Evolutionary conservation across 2,888 invertebrate species (phyloP).

Genomic region (Periphyllus acericola): DNA sequence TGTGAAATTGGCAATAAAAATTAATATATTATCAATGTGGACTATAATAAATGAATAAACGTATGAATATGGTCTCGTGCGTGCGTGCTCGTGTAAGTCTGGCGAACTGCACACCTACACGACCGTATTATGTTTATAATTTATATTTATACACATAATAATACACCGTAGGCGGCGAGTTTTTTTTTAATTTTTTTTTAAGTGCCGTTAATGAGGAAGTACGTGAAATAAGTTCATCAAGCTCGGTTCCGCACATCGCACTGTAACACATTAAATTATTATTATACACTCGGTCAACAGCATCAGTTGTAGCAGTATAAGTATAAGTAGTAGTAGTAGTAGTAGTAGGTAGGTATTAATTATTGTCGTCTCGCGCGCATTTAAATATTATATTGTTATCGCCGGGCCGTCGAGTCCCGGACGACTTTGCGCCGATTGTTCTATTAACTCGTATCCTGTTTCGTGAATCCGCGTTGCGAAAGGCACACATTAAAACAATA

Average conservation of each 20-base stretch:
- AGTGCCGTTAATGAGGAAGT: slow-evolving; percentile 59
- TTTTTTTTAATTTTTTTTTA: slow-evolving; percentile 28
- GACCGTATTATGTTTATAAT: not conserved
- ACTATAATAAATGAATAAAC: not conserved
- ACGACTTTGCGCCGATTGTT: slow-evolving; percentile 24
- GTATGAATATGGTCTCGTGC: not conserved
- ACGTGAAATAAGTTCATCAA: slow-evolving; percentile 56
- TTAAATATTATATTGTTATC: not conserved
- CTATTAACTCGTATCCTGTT: slow-evolving; percentile 56
- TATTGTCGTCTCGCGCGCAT: not conserved
- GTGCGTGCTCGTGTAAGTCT: too few relatives aligned
- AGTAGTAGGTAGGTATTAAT: slow-evolving; percentile 18
- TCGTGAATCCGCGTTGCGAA: slow-evolving; percentile 46
- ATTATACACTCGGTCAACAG: not conserved
- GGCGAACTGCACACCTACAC: too few relatives aligned
- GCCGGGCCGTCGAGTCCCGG: not conserved
- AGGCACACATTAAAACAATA: slow-evolving; percentile 5
- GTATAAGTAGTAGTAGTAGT: too few relatives aligned
- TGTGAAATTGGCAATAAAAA: not conserved
- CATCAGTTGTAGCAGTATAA: not conserved
- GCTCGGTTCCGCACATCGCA: not conserved
- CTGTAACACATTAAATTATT: not conserved
- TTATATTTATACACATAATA: not conserved
- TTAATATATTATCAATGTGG: too few relatives aligned
- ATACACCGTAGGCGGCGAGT: slow-evolving; percentile 36